phyloP scores from a whole-genome alignment of 1,140 invertebrate genomes.

The Acromyrmex heyeri region DNA sequence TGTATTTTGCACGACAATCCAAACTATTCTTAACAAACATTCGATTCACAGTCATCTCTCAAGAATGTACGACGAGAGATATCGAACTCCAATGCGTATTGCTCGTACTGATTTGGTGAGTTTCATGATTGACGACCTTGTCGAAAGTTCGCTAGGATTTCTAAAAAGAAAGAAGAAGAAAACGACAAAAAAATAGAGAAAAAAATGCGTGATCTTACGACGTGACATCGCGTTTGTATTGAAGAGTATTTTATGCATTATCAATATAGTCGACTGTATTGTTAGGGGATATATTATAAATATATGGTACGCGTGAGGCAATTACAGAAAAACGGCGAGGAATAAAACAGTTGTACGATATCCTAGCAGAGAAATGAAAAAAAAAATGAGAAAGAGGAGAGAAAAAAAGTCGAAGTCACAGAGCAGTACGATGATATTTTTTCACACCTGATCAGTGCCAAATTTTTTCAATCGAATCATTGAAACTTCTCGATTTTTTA shows the following conservation, averaged over 20 bases:
- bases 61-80: slow-evolving; percentile 28
- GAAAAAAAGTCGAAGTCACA: slow-evolving; percentile 37
- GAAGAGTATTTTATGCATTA: slow-evolving; percentile 75
- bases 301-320: slow-evolving; percentile 42
- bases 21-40: neutral
- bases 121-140: slow-evolving; percentile 54
- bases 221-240: slow-evolving; percentile 68
- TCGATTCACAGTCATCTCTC: neutral
- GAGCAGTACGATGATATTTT: slow-evolving; percentile 76
- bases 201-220: slow-evolving; percentile 32
- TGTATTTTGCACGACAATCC: neutral
- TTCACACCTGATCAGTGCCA: slow-evolving; percentile 79
- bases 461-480: slow-evolving; percentile 78
- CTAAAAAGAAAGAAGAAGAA: slow-evolving; percentile 36
- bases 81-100: slow-evolving; percentile 7
- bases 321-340: slow-evolving; percentile 44
- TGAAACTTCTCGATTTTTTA: slow-evolving; percentile 61
- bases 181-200: neutral
- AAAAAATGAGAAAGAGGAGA: neutral
- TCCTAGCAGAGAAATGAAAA: slow-evolving; percentile 33
- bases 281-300: slow-evolving; percentile 56
- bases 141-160: slow-evolving; percentile 64
- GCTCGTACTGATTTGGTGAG: slow-evolving; percentile 37
- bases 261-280: slow-evolving; percentile 71
- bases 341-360: slow-evolving; percentile 52